These are phyloP conservation scores for Drosophila putrida DNA, from an alignment of 2,888 invertebrate species.

Conservation along the genomic window DNA sequence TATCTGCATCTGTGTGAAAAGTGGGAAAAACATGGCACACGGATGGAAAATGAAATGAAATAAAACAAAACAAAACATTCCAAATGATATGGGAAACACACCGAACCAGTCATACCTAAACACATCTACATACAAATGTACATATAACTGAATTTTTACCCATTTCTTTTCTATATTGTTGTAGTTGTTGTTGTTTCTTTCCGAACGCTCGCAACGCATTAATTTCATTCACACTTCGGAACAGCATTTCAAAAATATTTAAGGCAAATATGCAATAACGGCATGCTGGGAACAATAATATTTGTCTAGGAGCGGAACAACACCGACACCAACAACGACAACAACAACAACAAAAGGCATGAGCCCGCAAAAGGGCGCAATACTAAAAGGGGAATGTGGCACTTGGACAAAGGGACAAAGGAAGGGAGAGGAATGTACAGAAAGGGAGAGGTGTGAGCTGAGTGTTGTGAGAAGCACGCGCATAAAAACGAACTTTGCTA, in stretches of 20 bases:
- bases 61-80: slow-evolving; percentile 38
- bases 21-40: slow-evolving; percentile 26
- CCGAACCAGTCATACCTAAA: slow-evolving; percentile 10
- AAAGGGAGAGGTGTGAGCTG: slow-evolving; percentile 50
- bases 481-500: slow-evolving; percentile 43
- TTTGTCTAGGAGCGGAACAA: slow-evolving; percentile 75
- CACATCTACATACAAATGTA: slow-evolving; percentile 19
- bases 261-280: slow-evolving; percentile 81
- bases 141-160: slow-evolving; percentile 60
- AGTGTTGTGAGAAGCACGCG: slow-evolving; percentile 63
- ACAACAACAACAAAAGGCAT: slow-evolving; percentile 10
- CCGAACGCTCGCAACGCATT: slow-evolving; percentile 71
- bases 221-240: slow-evolving; percentile 83
- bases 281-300: slow-evolving; percentile 81
- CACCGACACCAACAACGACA: slow-evolving; percentile 6
- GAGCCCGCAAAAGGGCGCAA: slow-evolving; percentile 42
- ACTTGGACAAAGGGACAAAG: neutral
- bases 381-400: neutral
- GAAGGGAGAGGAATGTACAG: neutral
- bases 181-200: slow-evolving; percentile 10
- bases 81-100: slow-evolving; percentile 74
- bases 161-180: slow-evolving; percentile 37
- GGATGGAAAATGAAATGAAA: slow-evolving; percentile 53
- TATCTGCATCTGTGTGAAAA: slow-evolving; percentile 72
- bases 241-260: slow-evolving; percentile 69